Base-by-base conservation (phyloP, 2,888 invertebrate species). In the Drosophila gaucha region DNA sequence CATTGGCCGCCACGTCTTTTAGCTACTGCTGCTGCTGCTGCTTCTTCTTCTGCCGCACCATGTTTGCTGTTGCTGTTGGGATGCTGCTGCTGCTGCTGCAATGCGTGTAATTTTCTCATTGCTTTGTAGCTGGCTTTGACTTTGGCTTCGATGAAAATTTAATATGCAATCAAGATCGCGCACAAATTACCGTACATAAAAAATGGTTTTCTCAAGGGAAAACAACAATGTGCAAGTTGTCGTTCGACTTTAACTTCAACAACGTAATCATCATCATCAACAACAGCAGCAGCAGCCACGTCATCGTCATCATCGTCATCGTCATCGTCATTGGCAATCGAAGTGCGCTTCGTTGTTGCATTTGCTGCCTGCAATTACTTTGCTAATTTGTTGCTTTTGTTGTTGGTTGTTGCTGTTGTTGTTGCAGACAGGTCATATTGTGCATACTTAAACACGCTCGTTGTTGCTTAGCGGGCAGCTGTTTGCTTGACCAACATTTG, bases 151-250 rank as follows among this genome's bases (percentile, higher is more conserved):
- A 74, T 74, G 74, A 74, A 80, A 78, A 82, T 85, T 86, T 86
- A 86, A 86, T 86, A 80, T 88, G 86, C 83, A 85, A 82, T 86
- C 88, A 86, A 84, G 88, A 87, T 87, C 84, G 76, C 85, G 86
- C 84, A 79, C 84, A 86, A 84, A 82, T 84, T 82, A 86, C 78
- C 74, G 86, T 83, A 78, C 78, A 86, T 78, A 76, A 83, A 83
- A 44, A 72, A 86, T 83, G 67, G 63, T 86, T 86, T 86, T 86
- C 86, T 87, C 84, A 75, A 84, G 88, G 84, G 88, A 87, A 87
- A 87, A 77, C 84, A 79, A 76, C 73, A 76, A 78, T 79, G 77
- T 70, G 67, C 80, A 80, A 76, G 78, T 79, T 75, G 78, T 79
- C 65, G 78, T 73, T 67, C 71, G 78, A 52, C 70, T 74, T 65